Base-by-base conservation (phyloP, 2,113 vertebrate species). In the Siphamia tubifer region DNA sequence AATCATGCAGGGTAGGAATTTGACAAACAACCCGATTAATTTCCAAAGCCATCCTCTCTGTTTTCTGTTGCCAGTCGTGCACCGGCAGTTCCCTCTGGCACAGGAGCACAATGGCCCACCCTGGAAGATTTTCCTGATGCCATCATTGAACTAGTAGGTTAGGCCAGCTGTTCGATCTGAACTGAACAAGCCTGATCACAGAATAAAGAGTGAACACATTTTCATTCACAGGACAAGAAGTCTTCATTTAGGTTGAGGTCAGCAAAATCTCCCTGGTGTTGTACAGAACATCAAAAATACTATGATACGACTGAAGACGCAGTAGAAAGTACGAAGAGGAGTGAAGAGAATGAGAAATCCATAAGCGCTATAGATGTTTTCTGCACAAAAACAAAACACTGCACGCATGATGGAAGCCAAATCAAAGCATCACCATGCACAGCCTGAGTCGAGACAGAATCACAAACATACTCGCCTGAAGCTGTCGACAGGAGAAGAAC, bases 21-120 rank as follows among this genome's bases (percentile, higher is more conserved):
- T 47, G 38, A 51, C 4, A 3, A 23, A 31, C 56, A 34, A 45
- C 25, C 31, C 19, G 55, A 67, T 67, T 55, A 15, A 55, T 72
- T 61, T 67, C 19, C 38, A 56, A 38, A 55, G 39, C 32, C 31
- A 47, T 55, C 3, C 11, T 30, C 30, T 27, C 42, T 57, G 34
- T 51, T 55, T 49, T 53, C 28, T 12, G 13, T 19, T 32, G 45
- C 40, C 8, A 47, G 44, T 65, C 53, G 31, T 6, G n/a, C 30
- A 16, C 32, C 17, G 10, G 45, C 47, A 25, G 38, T 2, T n/a
- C 35, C 31, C 43, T 60, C n/a, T 44, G 52, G 36, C 44, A 17
- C 19, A 35, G 39, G 39, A 15, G 28, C 45, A 39, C 47, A 31
- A 2, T 53, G 24, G 45, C 39, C 40, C 25, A 44, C 43, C 36